Evolutionary conservation across 2,888 invertebrate genomes (phyloP), one percentile per base, ranked within the genome.

Genomic region (Apodemia duryi): DNA sequence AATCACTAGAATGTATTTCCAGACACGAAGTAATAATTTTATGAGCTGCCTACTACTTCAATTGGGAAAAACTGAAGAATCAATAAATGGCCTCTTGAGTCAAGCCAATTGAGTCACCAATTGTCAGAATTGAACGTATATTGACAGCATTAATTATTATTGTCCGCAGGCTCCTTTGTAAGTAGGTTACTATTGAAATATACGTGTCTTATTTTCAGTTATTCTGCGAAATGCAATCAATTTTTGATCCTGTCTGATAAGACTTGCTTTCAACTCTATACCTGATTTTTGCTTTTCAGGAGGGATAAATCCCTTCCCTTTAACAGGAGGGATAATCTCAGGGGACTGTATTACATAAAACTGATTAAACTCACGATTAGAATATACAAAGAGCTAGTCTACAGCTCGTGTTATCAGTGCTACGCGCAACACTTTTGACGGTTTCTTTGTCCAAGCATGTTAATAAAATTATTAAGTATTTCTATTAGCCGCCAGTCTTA

Each of bases 161-260:
- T 54, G 28, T 3, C 11, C 21, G 28, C 54, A 3, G 54, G 4
- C 6, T 54, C 54, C 54, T 28, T 54, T 54, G 54, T 10, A 6
- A 54, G 54, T 54, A 6, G 11, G 54, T 54, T 54, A 54, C 54
- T 54, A 54, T 54, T 54, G 4, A 54, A 54, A 54, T 54, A 54
- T 2, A 54, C 54, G 54, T 54, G 5, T 54, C 28, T 54, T 54
- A 54, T 54, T 54, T 6, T 9, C 54, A 54, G 54, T 54, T 54
- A 54, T 54, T 6, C 54, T 54, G 54, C 54, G 54, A 54, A 54
- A n/a, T 28, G 54, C 54, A 54, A 54, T 54, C 54, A 10, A 54
- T 10, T 54, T n/a, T n/a, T 32, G 32, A 32, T 32, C 32, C 32
- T 32, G 32, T 32, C 32, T 4, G 4, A 32, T 32, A 4, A 32